These are phyloP conservation scores for Ganaspis sp. DNA, from an alignment of 1,140 invertebrate species.

Conservation along the genomic window DNA sequence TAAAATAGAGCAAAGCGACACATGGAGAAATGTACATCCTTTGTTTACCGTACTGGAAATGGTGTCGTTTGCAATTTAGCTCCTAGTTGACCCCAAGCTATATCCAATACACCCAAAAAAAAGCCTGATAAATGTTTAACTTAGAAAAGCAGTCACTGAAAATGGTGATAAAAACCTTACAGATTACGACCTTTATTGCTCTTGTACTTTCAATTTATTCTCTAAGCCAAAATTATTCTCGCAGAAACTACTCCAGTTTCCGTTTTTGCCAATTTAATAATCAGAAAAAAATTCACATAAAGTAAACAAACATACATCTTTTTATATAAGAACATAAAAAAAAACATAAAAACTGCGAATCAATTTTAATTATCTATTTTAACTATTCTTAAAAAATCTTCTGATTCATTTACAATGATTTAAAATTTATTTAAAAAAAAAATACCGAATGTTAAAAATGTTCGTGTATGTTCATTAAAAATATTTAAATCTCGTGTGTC, in stretches of 20 bases:
- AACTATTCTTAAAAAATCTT: no score
- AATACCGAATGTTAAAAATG: no score
- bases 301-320: no score
- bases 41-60: conserved; percentile 16
- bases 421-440: no score
- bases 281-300: no score
- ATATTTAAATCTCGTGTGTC: no score
- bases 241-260: background rate
- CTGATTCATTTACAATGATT: no score
- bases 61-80: conserved; percentile 26
- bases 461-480: no score
- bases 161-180: conserved; percentile 10
- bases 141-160: conserved; percentile 10
- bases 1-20: conserved; percentile 5
- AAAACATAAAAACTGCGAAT: no score
- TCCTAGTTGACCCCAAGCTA: conserved; percentile 25
- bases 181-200: conserved; percentile 1
- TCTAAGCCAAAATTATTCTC: background rate
- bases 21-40: conserved; percentile 9
- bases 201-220: background rate
- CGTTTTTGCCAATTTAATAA: no score
- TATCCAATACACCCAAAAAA: conserved; percentile 7
- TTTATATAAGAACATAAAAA: no score
- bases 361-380: no score
- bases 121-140: conserved; percentile 1